Evolutionary conservation across 2,888 invertebrate species (phyloP).

Genomic region (Eulithis testata): DNA sequence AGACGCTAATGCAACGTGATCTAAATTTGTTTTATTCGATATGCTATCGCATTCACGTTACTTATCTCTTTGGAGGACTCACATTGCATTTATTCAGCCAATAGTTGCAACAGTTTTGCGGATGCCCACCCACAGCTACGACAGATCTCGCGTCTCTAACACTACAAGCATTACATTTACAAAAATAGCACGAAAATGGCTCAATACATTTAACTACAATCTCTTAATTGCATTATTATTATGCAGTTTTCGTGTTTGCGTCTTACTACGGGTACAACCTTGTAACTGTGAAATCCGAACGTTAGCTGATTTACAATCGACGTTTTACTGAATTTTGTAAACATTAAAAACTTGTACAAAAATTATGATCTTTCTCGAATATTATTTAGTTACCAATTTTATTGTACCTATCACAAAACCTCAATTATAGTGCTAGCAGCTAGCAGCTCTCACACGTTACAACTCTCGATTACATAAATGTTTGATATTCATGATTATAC

Average conservation of each 20-base stretch:
- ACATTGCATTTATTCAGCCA: slow-evolving; percentile 3
- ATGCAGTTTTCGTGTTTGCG: slow-evolving; percentile 70
- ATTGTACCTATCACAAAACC: slow-evolving; percentile 82
- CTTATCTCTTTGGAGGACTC: background rate
- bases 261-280: slow-evolving; percentile 48
- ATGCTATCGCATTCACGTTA: background rate
- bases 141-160: slow-evolving; percentile 30
- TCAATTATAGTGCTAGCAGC: slow-evolving; percentile 81
- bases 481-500: slow-evolving; percentile 61
- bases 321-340: slow-evolving; percentile 45
- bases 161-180: slow-evolving; percentile 76
- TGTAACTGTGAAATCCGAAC: slow-evolving; percentile 52
- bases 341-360: slow-evolving; percentile 75
- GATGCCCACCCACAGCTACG: slow-evolving; percentile 14
- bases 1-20: slow-evolving; percentile 14
- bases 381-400: slow-evolving; percentile 76
- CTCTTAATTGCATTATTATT: slow-evolving; percentile 68
- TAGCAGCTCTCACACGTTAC: slow-evolving; percentile 76
- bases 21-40: slow-evolving; percentile 4
- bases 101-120: background rate
- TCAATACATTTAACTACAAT: slow-evolving; percentile 74
- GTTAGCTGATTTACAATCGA: slow-evolving; percentile 51
- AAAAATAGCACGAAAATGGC: slow-evolving; percentile 80
- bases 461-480: slow-evolving; percentile 63
- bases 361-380: slow-evolving; percentile 70